Percentiles rank a stretch among this genome's conserved stretches.
phyloP scores from a whole-genome alignment of 64 coral and sea anemone genomes.

The Montipora efflorescens region DNA sequence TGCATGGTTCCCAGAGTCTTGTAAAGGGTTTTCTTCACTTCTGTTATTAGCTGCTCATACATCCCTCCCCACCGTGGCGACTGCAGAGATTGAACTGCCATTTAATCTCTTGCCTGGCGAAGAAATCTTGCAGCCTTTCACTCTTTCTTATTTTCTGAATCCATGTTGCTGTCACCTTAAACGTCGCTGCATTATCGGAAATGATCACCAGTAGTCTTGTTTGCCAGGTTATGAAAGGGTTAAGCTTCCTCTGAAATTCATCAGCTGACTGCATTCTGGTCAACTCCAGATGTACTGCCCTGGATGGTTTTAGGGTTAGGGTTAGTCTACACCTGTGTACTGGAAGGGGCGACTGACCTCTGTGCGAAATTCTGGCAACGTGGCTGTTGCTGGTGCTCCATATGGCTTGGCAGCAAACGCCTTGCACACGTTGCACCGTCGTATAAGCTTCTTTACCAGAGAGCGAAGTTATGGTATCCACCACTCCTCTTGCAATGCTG shows the following conservation, averaged over 20 bases:
- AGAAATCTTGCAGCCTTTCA: constrained; percentile 41
- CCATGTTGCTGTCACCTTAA: background rate
- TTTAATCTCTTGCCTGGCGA: constrained; percentile 29
- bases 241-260: constrained; percentile 59
- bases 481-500: constrained; percentile 76
- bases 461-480: constrained; percentile 78
- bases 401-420: constrained; percentile 19
- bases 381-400: background rate
- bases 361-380: background rate
- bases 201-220: background rate
- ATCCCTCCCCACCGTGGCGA: constrained; percentile 80
- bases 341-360: constrained; percentile 19
- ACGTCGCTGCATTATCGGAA: background rate
- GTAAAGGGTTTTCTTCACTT: constrained; percentile 80
- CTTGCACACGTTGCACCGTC: constrained; percentile 65
- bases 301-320: constrained; percentile 30
- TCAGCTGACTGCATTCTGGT: constrained; percentile 62
- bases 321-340: constrained; percentile 27
- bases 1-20: constrained; percentile 73
- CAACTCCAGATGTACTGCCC: constrained; percentile 77
- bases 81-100: constrained; percentile 39
- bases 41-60: constrained; percentile 66
- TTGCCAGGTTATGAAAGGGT: background rate
- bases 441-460: constrained; percentile 67
- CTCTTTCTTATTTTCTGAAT: constrained; percentile 28